Conservation (phyloP, 2,797 vertebrate species). For the Cynodonichthys magdalenae region DNA sequence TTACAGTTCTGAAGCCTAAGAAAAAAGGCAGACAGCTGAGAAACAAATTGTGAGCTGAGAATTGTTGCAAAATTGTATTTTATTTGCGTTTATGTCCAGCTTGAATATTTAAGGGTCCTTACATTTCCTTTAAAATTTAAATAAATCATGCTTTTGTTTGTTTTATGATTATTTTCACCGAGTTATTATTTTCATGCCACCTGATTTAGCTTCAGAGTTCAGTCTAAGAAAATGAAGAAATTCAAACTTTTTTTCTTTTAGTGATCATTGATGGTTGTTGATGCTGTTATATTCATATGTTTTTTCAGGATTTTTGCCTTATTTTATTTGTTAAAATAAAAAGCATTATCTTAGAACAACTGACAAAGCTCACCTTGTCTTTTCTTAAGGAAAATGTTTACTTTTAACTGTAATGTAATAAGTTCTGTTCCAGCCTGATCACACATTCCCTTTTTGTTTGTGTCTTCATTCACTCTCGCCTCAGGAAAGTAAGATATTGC, state of each 20-base stretch:
- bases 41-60: not conserved
- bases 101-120: not conserved
- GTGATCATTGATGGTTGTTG: too few species aligned
- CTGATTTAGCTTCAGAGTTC: not conserved
- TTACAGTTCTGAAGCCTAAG: constrained; percentile 81
- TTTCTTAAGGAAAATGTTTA: not conserved
- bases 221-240: not conserved
- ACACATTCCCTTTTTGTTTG: constrained; percentile 20
- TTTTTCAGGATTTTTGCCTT: too few species aligned
- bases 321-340: too few species aligned
- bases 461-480: constrained; percentile 33
- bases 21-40: not conserved
- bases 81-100: not conserved
- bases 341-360: too few species aligned
- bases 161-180: not conserved
- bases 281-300: too few species aligned
- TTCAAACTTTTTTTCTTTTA: not conserved
- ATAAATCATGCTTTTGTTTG: not conserved
- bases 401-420: not conserved
- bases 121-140: constrained; percentile 30
- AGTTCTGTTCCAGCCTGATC: not conserved
- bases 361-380: not conserved
- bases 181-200: not conserved
- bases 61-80: not conserved
- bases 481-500: constrained; percentile 33